phyloP scores from a whole-genome alignment of 2,888 invertebrate species.

The Timema podura region DNA sequence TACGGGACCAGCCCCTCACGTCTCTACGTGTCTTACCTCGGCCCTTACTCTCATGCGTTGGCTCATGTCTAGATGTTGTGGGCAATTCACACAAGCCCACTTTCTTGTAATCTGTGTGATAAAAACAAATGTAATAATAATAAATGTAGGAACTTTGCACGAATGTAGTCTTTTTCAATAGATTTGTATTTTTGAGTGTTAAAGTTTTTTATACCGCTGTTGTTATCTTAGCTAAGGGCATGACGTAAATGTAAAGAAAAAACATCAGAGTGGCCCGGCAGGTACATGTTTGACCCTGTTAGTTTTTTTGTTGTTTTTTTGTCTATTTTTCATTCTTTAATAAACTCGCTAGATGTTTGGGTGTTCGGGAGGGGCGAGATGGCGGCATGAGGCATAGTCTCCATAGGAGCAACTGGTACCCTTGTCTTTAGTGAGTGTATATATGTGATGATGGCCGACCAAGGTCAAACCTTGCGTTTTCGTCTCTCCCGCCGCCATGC shows the following conservation, averaged over 20 bases:
- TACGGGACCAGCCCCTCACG: no score
- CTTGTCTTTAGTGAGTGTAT: conserved; percentile 1
- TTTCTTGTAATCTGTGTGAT: conserved; percentile 35
- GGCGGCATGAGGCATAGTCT: conserved; percentile 24
- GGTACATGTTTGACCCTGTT: conserved; percentile 27
- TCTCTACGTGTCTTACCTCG: conserved; percentile 23
- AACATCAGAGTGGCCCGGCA: conserved; percentile 29
- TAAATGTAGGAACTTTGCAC: conserved; percentile 34
- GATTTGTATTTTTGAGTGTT: conserved; percentile 37
- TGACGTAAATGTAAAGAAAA: conserved; percentile 25
- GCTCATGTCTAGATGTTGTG: conserved; percentile 22
- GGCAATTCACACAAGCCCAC: conserved; percentile 30
- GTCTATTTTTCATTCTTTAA: conserved; percentile 16
- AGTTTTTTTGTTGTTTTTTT: conserved; percentile 25
- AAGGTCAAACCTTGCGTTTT: conserved; percentile 26
- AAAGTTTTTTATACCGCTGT: conserved; percentile 34
- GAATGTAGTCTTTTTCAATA: conserved; percentile 34
- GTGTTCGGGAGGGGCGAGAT: conserved; percentile 21
- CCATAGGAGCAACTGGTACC: conserved; percentile 23
- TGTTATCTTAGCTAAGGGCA: conserved; percentile 34
- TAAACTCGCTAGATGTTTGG: conserved; percentile 24
- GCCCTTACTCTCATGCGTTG: background rate
- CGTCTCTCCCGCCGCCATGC: conserved; percentile 25
- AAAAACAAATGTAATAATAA: conserved; percentile 26
- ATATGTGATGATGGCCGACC: conserved; percentile 15